Base-by-base conservation (phyloP, 2,888 invertebrate species). In the Drosophila suboccidentalis region DNA sequence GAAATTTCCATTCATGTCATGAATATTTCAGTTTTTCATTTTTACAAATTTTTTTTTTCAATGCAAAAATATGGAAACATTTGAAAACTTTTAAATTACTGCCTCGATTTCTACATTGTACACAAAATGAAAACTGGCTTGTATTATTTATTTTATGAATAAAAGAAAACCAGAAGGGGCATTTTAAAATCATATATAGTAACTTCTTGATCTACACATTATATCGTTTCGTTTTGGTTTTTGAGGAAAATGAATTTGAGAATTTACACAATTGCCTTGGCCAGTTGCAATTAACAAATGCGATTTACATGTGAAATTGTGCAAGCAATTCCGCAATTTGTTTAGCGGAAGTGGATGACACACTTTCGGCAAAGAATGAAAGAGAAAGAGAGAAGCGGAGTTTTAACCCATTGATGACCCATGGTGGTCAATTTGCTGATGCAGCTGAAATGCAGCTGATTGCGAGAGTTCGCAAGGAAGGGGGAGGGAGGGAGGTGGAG, bases 291-390 rank as follows among this genome's bases (percentile, higher is more conserved):
- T 75, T 58, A 61, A 67, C 77, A 74, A 80, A 65, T 76, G 80
- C 58, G 41, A 76, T 55, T 76, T 76, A 68, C 77, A 78, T 64
- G 47, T 64, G 63, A 75, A 80, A 79, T 80, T 80, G 67, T 57
- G 80, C 80, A 72, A 78, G 57, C 54, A 53, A 62, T 77, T 60
- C 49, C 50, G 70, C 79, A 79, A 77, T 79, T 66, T 54, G 43
- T 36, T 63, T 61, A 43, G 36, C 64, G 78, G 66, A 76, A 80
- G 70, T 82, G 62, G 29, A 77, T 77, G 80, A 77, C 77, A 77
- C 77, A 77, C 39, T 77, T 79, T 34, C 15, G 34, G 41, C 59
- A 60, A 13, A 32, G 39, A 47, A 10, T 19, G 50, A 13, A 15
- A 4, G 11, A 13, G 29, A 38, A 17, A 39, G 29, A 9, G 3